Conservation (phyloP, 1,140 invertebrate species). For the Ptiloglossa arizonensis region DNA sequence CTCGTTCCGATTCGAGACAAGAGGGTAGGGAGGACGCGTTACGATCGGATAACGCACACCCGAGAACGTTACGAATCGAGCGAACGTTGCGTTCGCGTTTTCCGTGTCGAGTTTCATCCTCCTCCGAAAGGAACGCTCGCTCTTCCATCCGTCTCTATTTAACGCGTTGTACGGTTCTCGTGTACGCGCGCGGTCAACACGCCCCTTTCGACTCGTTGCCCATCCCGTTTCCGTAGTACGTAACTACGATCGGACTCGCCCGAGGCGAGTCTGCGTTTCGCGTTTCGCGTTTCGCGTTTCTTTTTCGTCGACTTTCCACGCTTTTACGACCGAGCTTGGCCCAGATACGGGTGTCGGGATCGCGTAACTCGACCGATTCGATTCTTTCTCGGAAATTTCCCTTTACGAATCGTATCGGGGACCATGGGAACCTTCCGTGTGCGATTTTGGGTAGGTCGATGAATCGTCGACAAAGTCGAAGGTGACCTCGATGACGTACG, state of each 20-base stretch:
- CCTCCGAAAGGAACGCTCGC: constrained; percentile 49
- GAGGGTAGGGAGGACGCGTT: no score
- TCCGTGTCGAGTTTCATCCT: constrained; percentile 56
- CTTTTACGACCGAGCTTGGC: not conserved
- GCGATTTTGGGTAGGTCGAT: no score
- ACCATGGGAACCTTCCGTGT: no score
- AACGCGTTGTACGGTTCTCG: not conserved
- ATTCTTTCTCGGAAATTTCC: no score
- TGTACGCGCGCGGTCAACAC: not conserved
- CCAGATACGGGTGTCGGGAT: no score
- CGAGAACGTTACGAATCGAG: not conserved
- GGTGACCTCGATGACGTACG: no score
- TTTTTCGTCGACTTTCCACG: not conserved
- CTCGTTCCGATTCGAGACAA: no score
- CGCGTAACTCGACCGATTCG: no score
- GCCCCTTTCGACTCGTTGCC: constrained; percentile 4
- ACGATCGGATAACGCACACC: not conserved
- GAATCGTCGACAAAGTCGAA: no score
- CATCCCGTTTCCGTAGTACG: not conserved
- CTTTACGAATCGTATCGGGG: no score
- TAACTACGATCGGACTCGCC: not conserved
- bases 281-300: no score
- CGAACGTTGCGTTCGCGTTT: constrained; percentile 25
- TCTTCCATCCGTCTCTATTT: constrained; percentile 55
- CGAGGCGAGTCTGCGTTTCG: not conserved